These are phyloP conservation scores for Alexandromys fortis DNA, from an alignment of 2,113 vertebrate genomes.

Conservation along the genomic window DNA sequence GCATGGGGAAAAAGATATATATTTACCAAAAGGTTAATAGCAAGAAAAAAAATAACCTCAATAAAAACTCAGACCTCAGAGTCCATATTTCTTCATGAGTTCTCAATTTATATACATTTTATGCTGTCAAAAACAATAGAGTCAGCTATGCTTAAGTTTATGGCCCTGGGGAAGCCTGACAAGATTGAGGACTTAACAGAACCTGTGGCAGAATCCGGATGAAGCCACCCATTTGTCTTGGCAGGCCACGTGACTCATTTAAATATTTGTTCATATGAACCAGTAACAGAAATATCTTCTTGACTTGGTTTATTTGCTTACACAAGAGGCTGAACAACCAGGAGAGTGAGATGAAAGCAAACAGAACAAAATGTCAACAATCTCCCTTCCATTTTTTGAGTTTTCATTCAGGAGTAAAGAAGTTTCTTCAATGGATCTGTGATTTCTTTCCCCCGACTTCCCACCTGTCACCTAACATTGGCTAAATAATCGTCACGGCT, in stretches of 20 bases:
- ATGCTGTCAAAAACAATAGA: constrained; percentile 78
- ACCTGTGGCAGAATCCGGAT: constrained; percentile 59
- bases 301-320: constrained; percentile 62
- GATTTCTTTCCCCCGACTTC: not conserved
- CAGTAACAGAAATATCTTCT: constrained; percentile 31
- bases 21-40: constrained; percentile 69
- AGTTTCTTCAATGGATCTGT: constrained; percentile 27
- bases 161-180: constrained; percentile 56
- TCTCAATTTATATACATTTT: constrained; percentile 68
- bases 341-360: constrained; percentile 1
- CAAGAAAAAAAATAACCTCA: constrained; percentile 41
- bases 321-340: not conserved
- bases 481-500: not conserved
- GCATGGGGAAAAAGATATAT: constrained; percentile 47
- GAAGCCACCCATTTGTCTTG: constrained; percentile 40
- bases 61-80: constrained; percentile 59
- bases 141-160: constrained; percentile 71
- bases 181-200: constrained; percentile 69
- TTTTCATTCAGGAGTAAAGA: constrained; percentile 39
- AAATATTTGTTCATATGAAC: constrained; percentile 59
- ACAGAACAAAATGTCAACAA: constrained; percentile 37
- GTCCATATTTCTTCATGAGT: constrained; percentile 69
- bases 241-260: constrained; percentile 47
- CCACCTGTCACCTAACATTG: constrained; percentile 48
- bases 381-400: not conserved